These are phyloP conservation scores for Aromia moschata DNA, from an alignment of 2,888 invertebrate species.

Conservation along the genomic window DNA sequence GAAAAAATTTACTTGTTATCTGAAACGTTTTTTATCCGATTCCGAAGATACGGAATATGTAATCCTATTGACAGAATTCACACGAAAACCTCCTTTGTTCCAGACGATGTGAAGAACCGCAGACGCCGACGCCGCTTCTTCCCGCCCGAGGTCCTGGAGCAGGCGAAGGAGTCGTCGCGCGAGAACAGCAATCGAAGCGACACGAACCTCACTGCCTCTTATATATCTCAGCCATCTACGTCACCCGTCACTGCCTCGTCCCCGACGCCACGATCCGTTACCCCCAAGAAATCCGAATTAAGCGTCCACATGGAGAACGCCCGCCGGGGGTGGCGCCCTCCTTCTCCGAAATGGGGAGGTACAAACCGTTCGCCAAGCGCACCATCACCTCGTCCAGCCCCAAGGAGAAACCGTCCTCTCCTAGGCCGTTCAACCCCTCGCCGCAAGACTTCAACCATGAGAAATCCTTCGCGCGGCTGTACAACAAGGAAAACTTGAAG, in stretches of 20 bases:
- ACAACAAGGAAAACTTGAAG: slow-evolving; percentile 18
- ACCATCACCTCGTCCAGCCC: slow-evolving; percentile 45
- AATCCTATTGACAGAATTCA: too few relatives aligned
- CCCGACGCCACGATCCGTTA: slow-evolving; percentile 24
- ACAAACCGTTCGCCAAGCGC: slow-evolving; percentile 44
- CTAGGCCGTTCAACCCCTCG: slow-evolving; percentile 28
- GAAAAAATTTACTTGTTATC: too few relatives aligned
- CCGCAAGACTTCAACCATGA: slow-evolving; percentile 8
- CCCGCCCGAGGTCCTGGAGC: slow-evolving; percentile 55
- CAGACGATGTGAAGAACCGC: slow-evolving; percentile 53
- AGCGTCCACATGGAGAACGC: slow-evolving; percentile 62
- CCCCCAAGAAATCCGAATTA: slow-evolving; percentile 54
- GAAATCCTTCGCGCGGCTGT: slow-evolving; percentile 21
- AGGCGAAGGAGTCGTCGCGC: slow-evolving; percentile 31
- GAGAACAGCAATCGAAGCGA: slow-evolving; percentile 24
- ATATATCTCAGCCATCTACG: slow-evolving; percentile 25
- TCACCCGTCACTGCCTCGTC: slow-evolving; percentile 51
- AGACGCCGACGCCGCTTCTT: slow-evolving; percentile 56
- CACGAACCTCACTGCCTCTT: slow-evolving; percentile 48
- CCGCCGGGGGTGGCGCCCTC: slow-evolving; percentile 54
- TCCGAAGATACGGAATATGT: too few relatives aligned
- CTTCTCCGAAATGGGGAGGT: slow-evolving; percentile 52
- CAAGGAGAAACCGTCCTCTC: slow-evolving; percentile 37
- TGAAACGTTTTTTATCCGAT: too few relatives aligned
- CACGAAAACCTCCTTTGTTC: slow-evolving; percentile 35